phyloP scores from a whole-genome alignment of 2,797 vertebrate genomes.

The Chaetodon trifasciatus region DNA sequence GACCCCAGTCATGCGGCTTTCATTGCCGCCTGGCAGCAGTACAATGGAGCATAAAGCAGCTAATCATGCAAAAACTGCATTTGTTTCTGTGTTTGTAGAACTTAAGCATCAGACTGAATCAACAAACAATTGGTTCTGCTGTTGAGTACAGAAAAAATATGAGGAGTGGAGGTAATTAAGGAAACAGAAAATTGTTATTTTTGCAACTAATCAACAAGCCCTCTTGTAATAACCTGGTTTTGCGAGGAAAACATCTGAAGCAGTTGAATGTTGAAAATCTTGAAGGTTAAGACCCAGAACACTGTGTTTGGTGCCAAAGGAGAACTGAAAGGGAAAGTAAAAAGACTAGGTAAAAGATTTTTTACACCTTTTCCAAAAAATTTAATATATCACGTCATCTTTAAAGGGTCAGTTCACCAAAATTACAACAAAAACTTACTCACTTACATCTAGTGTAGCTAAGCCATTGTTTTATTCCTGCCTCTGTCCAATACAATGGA shows the following conservation, averaged over 20 bases:
- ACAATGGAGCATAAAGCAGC: slow-evolving; percentile 38
- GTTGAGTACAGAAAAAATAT: slow-evolving; percentile 28
- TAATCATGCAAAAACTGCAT: slow-evolving; percentile 36
- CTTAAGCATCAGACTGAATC: slow-evolving; percentile 19
- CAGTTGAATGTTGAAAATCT: slow-evolving; percentile 34
- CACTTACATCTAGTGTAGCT: too few relatives aligned
- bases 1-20: slow-evolving; percentile 10
- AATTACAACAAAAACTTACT: background rate
- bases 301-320: background rate
- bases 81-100: slow-evolving; percentile 35
- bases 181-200: slow-evolving; percentile 42
- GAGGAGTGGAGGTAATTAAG: slow-evolving; percentile 42
- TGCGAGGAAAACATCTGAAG: slow-evolving; percentile 42
- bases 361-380: background rate
- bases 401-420: background rate
- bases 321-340: background rate
- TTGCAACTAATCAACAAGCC: slow-evolving; percentile 58
- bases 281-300: slow-evolving; percentile 1
- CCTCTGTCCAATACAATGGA: background rate
- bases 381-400: background rate
- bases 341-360: too few relatives aligned
- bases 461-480: background rate
- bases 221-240: slow-evolving; percentile 31
- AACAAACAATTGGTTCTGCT: slow-evolving; percentile 44
- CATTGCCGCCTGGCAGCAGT: background rate